Evolutionary conservation across 1,140 invertebrate species (phyloP).

Genomic region (Zaprionus vittiger): DNA sequence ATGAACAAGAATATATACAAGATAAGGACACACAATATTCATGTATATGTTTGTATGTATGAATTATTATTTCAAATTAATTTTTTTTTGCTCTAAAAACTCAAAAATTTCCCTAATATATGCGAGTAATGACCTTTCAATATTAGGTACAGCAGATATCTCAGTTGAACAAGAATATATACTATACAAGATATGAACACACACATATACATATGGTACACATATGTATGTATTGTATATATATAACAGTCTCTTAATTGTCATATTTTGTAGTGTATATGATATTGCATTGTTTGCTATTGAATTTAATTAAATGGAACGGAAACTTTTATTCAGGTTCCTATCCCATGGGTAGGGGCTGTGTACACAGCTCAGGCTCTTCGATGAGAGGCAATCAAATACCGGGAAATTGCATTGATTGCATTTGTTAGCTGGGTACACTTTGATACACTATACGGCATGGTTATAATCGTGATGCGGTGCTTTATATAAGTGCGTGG

Average conservation of each 20-base stretch:
- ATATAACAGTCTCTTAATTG: neutral
- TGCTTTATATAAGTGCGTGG: constrained; percentile 62
- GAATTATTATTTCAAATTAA: too few relatives aligned
- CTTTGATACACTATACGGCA: constrained; percentile 1
- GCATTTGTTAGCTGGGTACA: constrained; percentile 15
- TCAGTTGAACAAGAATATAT: too few relatives aligned
- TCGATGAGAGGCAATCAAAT: neutral
- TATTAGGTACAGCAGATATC: too few relatives aligned
- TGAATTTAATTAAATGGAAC: neutral
- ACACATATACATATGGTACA: too few relatives aligned
- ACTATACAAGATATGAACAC: too few relatives aligned
- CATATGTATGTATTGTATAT: neutral
- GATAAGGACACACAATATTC: too few relatives aligned
- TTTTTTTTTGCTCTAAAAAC: too few relatives aligned
- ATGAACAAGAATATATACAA: too few relatives aligned
- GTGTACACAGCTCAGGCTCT: too few relatives aligned
- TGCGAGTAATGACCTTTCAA: too few relatives aligned
- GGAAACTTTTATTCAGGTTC: neutral
- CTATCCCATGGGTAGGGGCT: neutral
- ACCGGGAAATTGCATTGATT: constrained; percentile 40
- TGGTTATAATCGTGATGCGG: neutral
- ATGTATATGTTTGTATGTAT: too few relatives aligned
- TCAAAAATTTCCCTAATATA: too few relatives aligned
- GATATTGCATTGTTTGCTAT: constrained; percentile 2
- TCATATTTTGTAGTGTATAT: neutral